Conservation (phyloP, 2,797 vertebrate species). For the Peromyscus eremicus region DNA sequence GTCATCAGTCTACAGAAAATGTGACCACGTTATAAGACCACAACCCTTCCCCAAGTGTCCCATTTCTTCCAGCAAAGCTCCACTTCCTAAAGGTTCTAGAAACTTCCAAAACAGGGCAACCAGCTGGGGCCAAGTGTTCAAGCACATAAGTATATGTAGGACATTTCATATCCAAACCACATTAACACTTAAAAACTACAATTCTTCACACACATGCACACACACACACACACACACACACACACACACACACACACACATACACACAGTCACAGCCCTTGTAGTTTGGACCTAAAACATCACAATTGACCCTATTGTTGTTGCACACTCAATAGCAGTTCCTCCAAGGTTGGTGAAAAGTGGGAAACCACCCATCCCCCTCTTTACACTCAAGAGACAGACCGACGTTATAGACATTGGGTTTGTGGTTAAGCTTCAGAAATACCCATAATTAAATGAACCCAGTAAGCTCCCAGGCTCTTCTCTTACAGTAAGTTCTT, state of each 20-base stretch:
- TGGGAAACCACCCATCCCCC: background rate
- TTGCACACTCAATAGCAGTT: background rate
- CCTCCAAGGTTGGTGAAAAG: background rate
- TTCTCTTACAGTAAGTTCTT: background rate
- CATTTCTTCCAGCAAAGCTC: background rate
- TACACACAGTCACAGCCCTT: background rate
- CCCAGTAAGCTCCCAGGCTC: background rate
- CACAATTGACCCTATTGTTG: background rate
- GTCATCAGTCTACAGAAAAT: background rate
- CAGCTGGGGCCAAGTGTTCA: background rate
- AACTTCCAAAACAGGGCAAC: background rate
- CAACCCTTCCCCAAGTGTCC: background rate
- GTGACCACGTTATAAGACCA: background rate
- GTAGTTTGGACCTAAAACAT: fast-evolving
- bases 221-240: background rate
- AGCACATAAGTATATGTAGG: background rate
- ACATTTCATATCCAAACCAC: background rate
- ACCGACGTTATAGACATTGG: background rate
- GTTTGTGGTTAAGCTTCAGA: background rate
- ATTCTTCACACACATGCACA: too few relatives aligned
- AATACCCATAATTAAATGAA: background rate
- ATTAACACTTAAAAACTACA: background rate
- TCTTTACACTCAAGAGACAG: background rate
- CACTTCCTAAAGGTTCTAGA: background rate
- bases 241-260: background rate